phyloP scores from a whole-genome alignment of 1,140 invertebrate genomes.

The Brachionus asplanchnoidis region DNA sequence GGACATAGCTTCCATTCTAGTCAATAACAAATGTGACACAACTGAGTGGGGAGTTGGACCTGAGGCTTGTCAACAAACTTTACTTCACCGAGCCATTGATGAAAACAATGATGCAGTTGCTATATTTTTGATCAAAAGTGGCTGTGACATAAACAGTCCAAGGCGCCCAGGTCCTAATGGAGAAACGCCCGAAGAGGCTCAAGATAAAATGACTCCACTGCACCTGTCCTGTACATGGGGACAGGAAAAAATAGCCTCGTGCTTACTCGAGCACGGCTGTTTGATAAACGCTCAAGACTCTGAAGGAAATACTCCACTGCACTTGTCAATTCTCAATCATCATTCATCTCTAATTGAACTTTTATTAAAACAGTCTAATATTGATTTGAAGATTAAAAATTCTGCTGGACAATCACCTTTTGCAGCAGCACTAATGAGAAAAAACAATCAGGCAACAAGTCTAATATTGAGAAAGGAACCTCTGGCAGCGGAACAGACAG shows the following conservation, averaged over 20 bases:
- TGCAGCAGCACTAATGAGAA: conserved; percentile 77
- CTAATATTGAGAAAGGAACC: conserved; percentile 80
- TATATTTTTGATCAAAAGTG: conserved; percentile 80
- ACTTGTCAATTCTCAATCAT: conserved; percentile 84
- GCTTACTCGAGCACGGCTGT: conserved; percentile 80
- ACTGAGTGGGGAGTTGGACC: conserved; percentile 72
- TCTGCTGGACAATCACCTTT: conserved; percentile 81
- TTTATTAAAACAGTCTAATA: conserved; percentile 72
- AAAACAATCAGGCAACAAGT: conserved; percentile 86
- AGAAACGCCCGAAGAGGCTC: conserved; percentile 71
- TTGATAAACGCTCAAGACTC: conserved; percentile 66
- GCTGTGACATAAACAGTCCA: conserved; percentile 80
- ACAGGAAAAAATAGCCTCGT: conserved; percentile 74
- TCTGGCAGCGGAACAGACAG: conserved; percentile 82
- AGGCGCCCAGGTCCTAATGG: conserved; percentile 68
- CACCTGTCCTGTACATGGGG: conserved; percentile 65
- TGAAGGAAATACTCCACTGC: conserved; percentile 81
- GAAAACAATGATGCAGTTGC: conserved; percentile 83
- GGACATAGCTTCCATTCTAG: conserved; percentile 77
- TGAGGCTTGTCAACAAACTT: conserved; percentile 76
- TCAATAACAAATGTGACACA: conserved; percentile 50
- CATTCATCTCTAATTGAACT: conserved; percentile 77
- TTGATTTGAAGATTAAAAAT: conserved; percentile 76
- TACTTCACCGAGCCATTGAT: conserved; percentile 86
- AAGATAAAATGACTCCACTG: conserved; percentile 45